Percentiles rank a stretch among this genome's conserved stretches.
Evolutionary conservation across 2,113 vertebrate species (phyloP).

Genomic region (Irena cyanogastra): DNA sequence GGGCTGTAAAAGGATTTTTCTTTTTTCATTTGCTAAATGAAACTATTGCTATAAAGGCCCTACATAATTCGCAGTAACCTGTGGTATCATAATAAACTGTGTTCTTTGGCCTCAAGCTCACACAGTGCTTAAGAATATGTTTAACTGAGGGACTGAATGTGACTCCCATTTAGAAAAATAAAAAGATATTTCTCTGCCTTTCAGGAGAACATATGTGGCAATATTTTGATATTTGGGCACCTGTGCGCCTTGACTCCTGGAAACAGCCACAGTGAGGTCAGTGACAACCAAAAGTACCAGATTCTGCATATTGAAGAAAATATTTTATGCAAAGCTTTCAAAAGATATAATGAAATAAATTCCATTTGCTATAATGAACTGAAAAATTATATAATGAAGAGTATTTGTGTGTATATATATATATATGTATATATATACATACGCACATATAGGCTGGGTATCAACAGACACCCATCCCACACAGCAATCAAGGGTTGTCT

Average conservation of each 20-base stretch:
- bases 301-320: not conserved
- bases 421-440: no score
- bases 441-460: not conserved
- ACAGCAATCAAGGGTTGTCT: not conserved
- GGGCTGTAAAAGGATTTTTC: not conserved
- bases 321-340: not conserved
- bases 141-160: not conserved
- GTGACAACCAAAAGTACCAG: not conserved
- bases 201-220: not conserved
- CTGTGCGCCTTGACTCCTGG: not conserved
- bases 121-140: not conserved
- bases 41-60: not conserved
- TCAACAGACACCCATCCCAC: not conserved
- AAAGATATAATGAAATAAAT: not conserved
- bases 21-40: not conserved
- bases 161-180: not conserved
- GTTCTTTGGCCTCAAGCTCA: not conserved
- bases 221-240: not conserved
- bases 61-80: not conserved
- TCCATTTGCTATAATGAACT: not conserved
- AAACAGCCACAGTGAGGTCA: not conserved
- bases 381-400: not conserved
- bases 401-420: accelerated
- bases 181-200: not conserved
- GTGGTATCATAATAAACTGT: not conserved